Conservation (phyloP, 2,888 invertebrate genomes). For the Nomada fabriciana region DNA sequence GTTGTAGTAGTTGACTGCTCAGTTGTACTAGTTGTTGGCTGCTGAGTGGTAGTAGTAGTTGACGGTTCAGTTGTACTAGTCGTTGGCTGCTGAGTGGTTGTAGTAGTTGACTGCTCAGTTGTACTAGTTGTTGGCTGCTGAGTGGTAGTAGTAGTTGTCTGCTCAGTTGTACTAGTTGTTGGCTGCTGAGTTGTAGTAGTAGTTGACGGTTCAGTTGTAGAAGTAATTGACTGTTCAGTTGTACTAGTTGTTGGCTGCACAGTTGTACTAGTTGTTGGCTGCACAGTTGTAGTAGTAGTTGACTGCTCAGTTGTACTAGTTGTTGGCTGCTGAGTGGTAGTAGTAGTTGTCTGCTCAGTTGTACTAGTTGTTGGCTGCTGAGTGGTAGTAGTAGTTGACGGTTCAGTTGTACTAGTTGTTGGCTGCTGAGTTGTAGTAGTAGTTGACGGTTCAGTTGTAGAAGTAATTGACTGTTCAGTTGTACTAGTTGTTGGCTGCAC, state of each 20-base stretch:
- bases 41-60: neutral
- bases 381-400: too few species aligned
- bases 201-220: accelerated
- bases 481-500: accelerated
- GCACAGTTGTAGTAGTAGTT: neutral
- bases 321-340: neutral
- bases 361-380: accelerated
- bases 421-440: neutral
- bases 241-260: conserved; percentile 18
- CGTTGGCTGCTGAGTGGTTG: accelerated
- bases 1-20: neutral
- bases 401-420: too few species aligned
- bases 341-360: neutral
- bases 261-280: neutral
- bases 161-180: neutral
- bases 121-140: neutral
- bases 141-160: neutral
- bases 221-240: neutral
- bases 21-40: neutral
- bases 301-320: neutral
- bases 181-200: accelerated
- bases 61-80: neutral
- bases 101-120: neutral
- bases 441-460: neutral
- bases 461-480: neutral